phyloP scores from a whole-genome alignment of 2,888 invertebrate species.

The Lasioglossum lativentre region DNA sequence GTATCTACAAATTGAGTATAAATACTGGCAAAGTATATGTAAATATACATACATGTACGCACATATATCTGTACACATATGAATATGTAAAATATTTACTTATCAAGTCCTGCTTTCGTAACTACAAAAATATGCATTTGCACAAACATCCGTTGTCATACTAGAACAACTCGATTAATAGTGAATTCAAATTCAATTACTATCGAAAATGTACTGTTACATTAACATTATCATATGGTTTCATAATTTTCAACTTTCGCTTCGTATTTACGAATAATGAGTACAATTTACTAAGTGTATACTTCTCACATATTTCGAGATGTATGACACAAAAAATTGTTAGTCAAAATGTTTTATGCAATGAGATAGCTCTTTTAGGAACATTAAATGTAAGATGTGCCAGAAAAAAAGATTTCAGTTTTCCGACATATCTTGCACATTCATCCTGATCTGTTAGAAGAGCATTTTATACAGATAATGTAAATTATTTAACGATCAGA shows the following conservation, averaged over 20 bases:
- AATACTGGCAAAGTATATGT: neutral
- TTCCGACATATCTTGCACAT: slow-evolving; percentile 53
- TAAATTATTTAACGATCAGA: slow-evolving; percentile 56
- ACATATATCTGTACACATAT: neutral
- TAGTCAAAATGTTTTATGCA: slow-evolving; percentile 45
- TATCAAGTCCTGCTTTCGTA: neutral
- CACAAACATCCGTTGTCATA: slow-evolving; percentile 1
- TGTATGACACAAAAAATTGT: slow-evolving; percentile 39
- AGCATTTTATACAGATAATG: slow-evolving; percentile 63
- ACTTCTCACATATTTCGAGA: slow-evolving; percentile 24
- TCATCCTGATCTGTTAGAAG: slow-evolving; percentile 54
- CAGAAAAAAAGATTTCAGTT: slow-evolving; percentile 41
- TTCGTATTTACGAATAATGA: slow-evolving; percentile 52
- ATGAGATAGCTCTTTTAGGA: slow-evolving; percentile 57
- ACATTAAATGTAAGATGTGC: slow-evolving; percentile 61
- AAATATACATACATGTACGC: neutral
- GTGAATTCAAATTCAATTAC: slow-evolving; percentile 3
- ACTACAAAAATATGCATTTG: neutral
- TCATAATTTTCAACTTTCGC: slow-evolving; percentile 50
- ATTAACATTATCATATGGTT: slow-evolving; percentile 26
- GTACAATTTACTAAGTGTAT: slow-evolving; percentile 52
- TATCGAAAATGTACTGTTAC: slow-evolving; percentile 25
- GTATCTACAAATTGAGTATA: neutral
- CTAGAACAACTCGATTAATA: neutral
- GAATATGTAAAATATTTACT: neutral